Base-by-base conservation (phyloP, 1,140 invertebrate genomes). In the Ceratitis capitata region DNA sequence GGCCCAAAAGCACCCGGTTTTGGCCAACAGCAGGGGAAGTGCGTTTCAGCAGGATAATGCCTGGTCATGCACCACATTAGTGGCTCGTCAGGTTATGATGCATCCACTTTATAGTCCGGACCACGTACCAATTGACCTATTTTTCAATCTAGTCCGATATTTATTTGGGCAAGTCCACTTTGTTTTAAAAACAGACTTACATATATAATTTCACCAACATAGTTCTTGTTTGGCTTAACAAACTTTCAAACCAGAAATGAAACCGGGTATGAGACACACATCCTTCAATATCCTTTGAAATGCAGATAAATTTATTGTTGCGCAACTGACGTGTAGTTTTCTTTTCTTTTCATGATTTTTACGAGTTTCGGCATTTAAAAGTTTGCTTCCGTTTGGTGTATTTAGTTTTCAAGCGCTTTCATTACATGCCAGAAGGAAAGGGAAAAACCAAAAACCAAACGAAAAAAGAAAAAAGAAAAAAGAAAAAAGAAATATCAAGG, bases 321-420 rank as follows among this genome's bases (percentile, higher is more conserved):
- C 69, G 39, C 69, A 78, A 78, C 69, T 78, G 69, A 78, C 69
- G 69, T 12, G 45, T 78, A 19, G 23, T 78, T 47, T 26, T 29
- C 42, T 47, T 78, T 78, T 78, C 69, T 47, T 45, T 78, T 78
- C 69, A 78, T 47, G 69, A 78, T 45, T 78, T 78, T 78, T 78
- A 78, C 69, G 69, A 78, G 16, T 23, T 45, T 45, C 39, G 69
- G 69, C 69, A 78, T 78, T 78, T 78, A 78, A 78, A 78, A 78
- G 69, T 78, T 78, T 78, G 69, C 69, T 78, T 78, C 69, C 69
- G 69, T 78, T 78, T 69, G 42, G 29, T 78, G 35, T 42, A 47
- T 78, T 78, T 78, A 78, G 69, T 78, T 78, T 78, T 35, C 69
- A 7, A 78, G 69, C 69, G n/a, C 32, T 78, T 78, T 78, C 69